A percentile compares a stretch with the other conserved stretches of the same genome.
Evolutionary conservation across 2,113 vertebrate genomes (phyloP).

Genomic region (Daubentonia madagascariensis): DNA sequence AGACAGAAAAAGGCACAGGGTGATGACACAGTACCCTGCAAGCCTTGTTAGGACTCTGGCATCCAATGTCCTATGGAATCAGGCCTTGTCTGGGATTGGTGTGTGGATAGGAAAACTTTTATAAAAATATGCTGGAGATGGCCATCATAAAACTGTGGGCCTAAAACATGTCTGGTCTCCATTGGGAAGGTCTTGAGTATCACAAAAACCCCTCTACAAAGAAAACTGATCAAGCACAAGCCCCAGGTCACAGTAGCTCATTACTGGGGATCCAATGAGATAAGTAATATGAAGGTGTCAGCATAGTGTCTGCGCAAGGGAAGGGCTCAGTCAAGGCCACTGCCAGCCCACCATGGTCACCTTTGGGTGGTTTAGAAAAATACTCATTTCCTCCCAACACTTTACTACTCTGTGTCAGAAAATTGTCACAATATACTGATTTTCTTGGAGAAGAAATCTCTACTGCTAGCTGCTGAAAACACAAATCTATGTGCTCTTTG

Average conservation of each 20-base stretch:
- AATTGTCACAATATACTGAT: neutral
- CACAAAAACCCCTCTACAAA: neutral
- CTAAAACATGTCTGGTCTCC: neutral
- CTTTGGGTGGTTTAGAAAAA: neutral
- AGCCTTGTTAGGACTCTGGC: neutral
- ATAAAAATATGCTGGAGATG: neutral
- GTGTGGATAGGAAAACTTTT: neutral
- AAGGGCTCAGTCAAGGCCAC: neutral
- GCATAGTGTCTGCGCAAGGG: neutral
- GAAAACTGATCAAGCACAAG: neutral
- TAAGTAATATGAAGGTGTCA: neutral
- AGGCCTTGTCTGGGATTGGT: neutral
- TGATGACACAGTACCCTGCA: rapidly evolving
- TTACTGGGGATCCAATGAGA: neutral
- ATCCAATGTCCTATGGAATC: neutral
- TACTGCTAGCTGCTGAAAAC: neutral
- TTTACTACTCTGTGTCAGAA: neutral
- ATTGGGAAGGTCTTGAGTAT: neutral
- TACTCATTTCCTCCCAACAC: neutral
- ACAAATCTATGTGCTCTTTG: neutral
- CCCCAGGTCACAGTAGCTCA: neutral
- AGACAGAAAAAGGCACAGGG: neutral
- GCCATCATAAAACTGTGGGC: too few relatives aligned
- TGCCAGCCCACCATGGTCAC: neutral
- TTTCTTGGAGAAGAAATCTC: neutral